These are phyloP conservation scores for Schrankia costaestrigalis DNA, from an alignment of 2,888 invertebrate genomes.

Conservation along the genomic window DNA sequence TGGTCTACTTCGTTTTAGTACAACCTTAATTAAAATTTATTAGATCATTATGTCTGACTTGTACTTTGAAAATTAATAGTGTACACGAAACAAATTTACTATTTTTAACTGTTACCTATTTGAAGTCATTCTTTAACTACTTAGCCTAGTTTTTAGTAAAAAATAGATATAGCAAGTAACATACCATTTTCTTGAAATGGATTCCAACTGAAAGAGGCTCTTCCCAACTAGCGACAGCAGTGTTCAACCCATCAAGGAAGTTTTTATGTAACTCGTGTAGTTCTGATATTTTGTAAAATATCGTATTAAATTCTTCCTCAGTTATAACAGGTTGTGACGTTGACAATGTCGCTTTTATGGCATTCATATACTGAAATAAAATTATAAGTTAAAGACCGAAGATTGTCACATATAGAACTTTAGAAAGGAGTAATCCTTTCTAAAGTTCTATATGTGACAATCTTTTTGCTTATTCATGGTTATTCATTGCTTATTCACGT, in stretches of 20 bases:
- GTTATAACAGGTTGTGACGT: slow-evolving; percentile 95
- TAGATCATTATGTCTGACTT: too few species aligned
- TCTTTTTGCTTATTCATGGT: too few species aligned
- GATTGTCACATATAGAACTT: not conserved
- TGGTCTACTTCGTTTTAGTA: too few species aligned
- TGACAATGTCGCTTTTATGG: slow-evolving; percentile 91
- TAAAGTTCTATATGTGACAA: too few species aligned
- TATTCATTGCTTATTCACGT: too few species aligned
- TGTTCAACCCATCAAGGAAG: slow-evolving; percentile 89
- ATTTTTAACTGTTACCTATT: too few species aligned
- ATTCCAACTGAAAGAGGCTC: slow-evolving; percentile 89
- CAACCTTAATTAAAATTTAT: too few species aligned
- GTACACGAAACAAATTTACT: too few species aligned
- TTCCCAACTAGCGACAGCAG: slow-evolving; percentile 86
- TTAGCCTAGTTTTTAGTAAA: not conserved
- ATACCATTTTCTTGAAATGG: slow-evolving; percentile 91
- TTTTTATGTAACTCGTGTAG: slow-evolving; percentile 90
- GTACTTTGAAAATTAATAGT: too few species aligned
- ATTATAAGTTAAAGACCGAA: not conserved
- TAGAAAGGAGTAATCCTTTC: not conserved
- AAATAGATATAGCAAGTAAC: too few species aligned
- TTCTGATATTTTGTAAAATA: slow-evolving; percentile 96
- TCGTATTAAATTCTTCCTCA: slow-evolving; percentile 92
- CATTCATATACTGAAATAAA: slow-evolving; percentile 90
- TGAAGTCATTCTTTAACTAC: not conserved